Percentiles rank a stretch among this genome's conserved stretches.
These are phyloP conservation scores for Lasioglossum baleicum DNA, from an alignment of 1,140 invertebrate species.

Conservation along the genomic window DNA sequence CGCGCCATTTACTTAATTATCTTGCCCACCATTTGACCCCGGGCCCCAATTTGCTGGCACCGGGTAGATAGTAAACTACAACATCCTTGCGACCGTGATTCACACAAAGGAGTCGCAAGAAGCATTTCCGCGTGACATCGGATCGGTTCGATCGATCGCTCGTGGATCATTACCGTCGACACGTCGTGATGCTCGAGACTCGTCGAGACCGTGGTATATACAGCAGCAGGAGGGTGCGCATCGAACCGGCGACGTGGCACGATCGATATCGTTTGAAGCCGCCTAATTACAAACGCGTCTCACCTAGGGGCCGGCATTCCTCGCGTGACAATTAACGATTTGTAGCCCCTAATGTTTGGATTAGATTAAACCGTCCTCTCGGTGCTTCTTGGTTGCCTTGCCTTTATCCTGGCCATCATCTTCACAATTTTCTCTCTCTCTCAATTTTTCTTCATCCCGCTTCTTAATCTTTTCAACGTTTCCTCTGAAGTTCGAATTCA, in stretches of 20 bases:
- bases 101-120: slow-evolving; percentile 46
- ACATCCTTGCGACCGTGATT: slow-evolving; percentile 19
- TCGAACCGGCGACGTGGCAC: slow-evolving; percentile 43
- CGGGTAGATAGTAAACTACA: slow-evolving; percentile 2
- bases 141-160: slow-evolving; percentile 57
- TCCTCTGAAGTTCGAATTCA: no score
- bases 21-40: not conserved
- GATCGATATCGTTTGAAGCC: slow-evolving; percentile 63
- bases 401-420: not conserved
- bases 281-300: slow-evolving; percentile 66
- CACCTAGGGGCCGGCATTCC: slow-evolving; percentile 57
- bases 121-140: slow-evolving; percentile 50
- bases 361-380: slow-evolving; percentile 59
- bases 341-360: slow-evolving; percentile 69
- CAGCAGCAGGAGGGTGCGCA: slow-evolving; percentile 25
- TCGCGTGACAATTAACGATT: slow-evolving; percentile 75
- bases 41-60: slow-evolving; percentile 19
- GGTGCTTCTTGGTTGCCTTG: slow-evolving; percentile 4
- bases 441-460: not conserved
- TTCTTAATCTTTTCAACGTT: not conserved
- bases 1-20: slow-evolving; percentile 30
- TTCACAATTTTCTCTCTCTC: not conserved
- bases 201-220: slow-evolving; percentile 34
- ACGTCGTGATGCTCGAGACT: slow-evolving; percentile 52
- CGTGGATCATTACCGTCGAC: slow-evolving; percentile 62